Conservation (phyloP, 37 sponge, comb jelly and placozoan species). For the Bolinopsis microptera region DNA sequence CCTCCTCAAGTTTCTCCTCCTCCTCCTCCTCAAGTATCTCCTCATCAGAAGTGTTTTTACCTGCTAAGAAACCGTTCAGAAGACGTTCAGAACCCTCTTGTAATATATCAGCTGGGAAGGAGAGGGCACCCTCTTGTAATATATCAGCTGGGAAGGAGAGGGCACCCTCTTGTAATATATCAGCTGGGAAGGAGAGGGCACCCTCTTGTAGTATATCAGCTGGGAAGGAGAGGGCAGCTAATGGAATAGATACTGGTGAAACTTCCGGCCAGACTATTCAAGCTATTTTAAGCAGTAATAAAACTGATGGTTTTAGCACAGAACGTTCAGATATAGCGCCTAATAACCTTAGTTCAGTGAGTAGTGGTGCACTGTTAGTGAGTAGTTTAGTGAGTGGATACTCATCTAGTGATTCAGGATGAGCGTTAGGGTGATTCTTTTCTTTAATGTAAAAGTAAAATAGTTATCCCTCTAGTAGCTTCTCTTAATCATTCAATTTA, state of each 20-base stretch:
- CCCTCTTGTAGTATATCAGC: background rate
- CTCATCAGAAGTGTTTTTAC: background rate
- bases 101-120: background rate
- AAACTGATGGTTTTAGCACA: too few species aligned
- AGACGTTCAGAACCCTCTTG: background rate
- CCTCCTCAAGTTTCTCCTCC: background rate
- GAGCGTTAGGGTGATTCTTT: too few species aligned
- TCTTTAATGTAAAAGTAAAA: too few species aligned
- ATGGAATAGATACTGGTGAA: background rate
- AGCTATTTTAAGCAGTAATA: background rate
- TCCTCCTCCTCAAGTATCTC: background rate
- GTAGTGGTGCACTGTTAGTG: too few species aligned
- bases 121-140: background rate
- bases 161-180: background rate
- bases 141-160: background rate
- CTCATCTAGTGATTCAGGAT: background rate
- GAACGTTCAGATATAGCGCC: background rate
- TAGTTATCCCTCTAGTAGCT: too few species aligned
- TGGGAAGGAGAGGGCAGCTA: background rate
- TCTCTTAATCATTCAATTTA: too few species aligned
- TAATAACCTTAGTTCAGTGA: background rate
- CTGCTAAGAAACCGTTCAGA: background rate
- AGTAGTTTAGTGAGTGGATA: background rate
- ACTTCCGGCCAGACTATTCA: background rate
- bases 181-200: background rate